phyloP scores from a whole-genome alignment of 1,140 invertebrate genomes.

The Brachystomella parvula region DNA sequence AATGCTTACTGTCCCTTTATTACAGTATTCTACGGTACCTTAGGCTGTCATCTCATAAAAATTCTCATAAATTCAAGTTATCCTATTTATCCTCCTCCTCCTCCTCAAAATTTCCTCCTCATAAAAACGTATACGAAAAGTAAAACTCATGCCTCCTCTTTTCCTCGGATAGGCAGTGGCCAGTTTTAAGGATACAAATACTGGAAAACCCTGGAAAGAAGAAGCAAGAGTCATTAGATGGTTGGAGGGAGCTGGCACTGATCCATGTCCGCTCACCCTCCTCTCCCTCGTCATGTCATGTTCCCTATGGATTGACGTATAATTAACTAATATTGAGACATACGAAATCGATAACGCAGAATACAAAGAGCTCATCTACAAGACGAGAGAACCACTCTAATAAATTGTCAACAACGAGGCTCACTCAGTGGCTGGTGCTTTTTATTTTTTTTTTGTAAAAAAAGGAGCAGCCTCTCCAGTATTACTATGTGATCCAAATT shows the following conservation, averaged over 20 bases:
- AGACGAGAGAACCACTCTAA: not conserved
- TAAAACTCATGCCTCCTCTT: no score
- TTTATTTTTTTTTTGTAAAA: not conserved
- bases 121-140: no score
- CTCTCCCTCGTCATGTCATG: not conserved
- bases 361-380: not conserved
- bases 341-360: constrained; percentile 2
- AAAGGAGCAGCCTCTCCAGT: not conserved
- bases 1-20: no score
- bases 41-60: no score
- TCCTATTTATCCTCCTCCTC: no score
- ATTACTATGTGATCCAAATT: not conserved
- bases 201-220: not conserved
- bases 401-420: no score
- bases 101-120: no score
- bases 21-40: no score
- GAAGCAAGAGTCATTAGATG: not conserved
- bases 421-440: no score
- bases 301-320: not conserved
- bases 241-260: not conserved
- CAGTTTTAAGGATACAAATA: not conserved
- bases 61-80: no score
- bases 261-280: not conserved
- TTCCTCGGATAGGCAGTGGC: no score
- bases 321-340: constrained; percentile 2